Evolutionary conservation across 2,113 vertebrate genomes (phyloP), one percentile per base, ranked within the genome.

Genomic region (Oophaga pumilio): DNA sequence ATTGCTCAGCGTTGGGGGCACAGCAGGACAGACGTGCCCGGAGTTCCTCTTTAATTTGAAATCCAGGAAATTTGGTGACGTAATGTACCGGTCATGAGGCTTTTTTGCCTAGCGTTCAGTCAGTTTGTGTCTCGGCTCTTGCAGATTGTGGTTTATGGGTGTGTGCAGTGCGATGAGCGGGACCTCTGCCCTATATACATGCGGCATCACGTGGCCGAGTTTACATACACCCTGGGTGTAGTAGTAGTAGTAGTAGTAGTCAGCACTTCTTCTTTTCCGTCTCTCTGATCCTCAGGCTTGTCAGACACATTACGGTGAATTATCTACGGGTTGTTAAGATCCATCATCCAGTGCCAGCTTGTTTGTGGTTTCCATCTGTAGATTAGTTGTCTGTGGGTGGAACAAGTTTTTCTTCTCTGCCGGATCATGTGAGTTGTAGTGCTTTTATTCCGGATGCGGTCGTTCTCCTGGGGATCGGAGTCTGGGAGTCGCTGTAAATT

Each of bases 161-260:
- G 78, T 81, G 78, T 33, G n/a, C 33, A 33, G 18, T 17, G 20
- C 18, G 13, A 69, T 28, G 66, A 69, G 69, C 7, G 78, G 62
- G 78, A 80, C 56, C 26, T 80, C 7, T 80, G 28, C 57, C 13
- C 78, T 62, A 57, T 43, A 43, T 81, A 81, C 78, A 49, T 81
- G 74, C 50, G 6, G 6, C 43, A 62, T 80, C 77, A 80, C 78
- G 17, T 80, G 76, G 78, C 57, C 0, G 33, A 33, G 57, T 62
- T 81, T 81, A 62, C 77, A 60, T 60, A n/a, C n/a, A 73, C 26
- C 13, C 26, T 33, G 64, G 28, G 49, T 22, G 33, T 13, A 56
- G n/a, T 78, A 43, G 33, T 43, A 2, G 33, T 43, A 10, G 33
- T 13, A 56, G n/a, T 78, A 43, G 33, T 43, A 2, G 33, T 43